phyloP scores from a whole-genome alignment of 2,113 vertebrate species.

The Equus przewalskii region DNA sequence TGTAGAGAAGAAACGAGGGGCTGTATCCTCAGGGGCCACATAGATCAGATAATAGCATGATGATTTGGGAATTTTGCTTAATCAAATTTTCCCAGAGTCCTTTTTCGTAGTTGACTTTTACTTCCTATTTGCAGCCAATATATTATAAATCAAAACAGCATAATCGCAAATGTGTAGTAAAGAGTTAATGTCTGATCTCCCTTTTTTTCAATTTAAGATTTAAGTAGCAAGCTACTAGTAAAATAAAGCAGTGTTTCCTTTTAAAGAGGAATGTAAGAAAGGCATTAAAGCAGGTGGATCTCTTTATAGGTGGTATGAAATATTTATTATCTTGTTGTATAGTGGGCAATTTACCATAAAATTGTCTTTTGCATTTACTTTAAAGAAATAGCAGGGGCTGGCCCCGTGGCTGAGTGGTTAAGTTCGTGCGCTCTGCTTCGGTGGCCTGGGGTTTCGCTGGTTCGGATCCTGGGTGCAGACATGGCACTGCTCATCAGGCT shows the following conservation, averaged over 20 bases:
- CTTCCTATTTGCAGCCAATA: conserved; percentile 19
- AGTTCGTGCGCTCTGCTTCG: too few species aligned
- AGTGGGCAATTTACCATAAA: conserved; percentile 61
- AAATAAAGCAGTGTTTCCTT: conserved; percentile 57
- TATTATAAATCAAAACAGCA: conserved; percentile 6
- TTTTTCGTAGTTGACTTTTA: conserved; percentile 18
- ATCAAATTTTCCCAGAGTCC: background rate
- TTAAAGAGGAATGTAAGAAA: background rate
- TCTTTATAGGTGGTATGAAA: conserved; percentile 71
- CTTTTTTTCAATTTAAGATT: background rate
- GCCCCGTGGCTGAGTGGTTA: too few species aligned
- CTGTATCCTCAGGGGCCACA: background rate
- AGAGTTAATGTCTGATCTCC: background rate
- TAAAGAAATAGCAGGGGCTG: conserved; percentile 56
- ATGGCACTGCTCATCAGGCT: too few species aligned
- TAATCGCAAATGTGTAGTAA: background rate
- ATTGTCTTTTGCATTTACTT: conserved; percentile 61
- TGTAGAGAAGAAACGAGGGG: background rate
- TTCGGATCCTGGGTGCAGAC: too few species aligned
- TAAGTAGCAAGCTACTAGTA: background rate
- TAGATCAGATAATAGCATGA: background rate
- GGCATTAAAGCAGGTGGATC: background rate
- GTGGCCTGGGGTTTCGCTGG: too few species aligned
- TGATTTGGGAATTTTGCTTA: conserved; percentile 30
- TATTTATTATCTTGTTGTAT: conserved; percentile 39